A percentile compares a stretch with the other conserved stretches of the same genome.
phyloP scores from a whole-genome alignment of 2,797 vertebrate species.

The Parotocinclus haroldoi region DNA sequence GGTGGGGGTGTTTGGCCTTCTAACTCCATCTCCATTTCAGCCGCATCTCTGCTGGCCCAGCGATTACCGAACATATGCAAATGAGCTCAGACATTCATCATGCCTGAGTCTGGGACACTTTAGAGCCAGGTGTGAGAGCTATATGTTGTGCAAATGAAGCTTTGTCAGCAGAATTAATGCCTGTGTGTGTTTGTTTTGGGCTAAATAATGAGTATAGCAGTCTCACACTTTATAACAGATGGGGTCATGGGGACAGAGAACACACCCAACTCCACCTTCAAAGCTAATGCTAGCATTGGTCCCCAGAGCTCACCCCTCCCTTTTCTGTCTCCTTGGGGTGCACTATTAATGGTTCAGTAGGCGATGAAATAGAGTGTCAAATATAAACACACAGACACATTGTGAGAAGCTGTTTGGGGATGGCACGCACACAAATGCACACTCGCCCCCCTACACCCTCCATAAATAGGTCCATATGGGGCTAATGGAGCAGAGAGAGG shows the following conservation, averaged over 20 bases:
- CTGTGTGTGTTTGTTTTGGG: conserved; percentile 1
- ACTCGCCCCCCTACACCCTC: conserved; percentile 17
- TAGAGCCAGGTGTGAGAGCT: conserved; percentile 38
- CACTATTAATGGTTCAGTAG: not conserved
- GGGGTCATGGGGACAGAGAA: conserved; percentile 2
- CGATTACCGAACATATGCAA: conserved; percentile 35
- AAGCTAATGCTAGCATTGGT: no score
- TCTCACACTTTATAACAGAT: conserved; percentile 6
- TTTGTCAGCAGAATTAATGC: conserved; percentile 35
- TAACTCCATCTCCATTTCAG: conserved; percentile 7
- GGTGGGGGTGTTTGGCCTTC: no score
- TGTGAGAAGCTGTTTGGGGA: not conserved
- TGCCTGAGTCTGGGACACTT: conserved; percentile 5
- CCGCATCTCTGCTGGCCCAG: conserved; percentile 14
- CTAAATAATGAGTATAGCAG: conserved; percentile 27
- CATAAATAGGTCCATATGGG: conserved; percentile 55
- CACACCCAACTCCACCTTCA: no score
- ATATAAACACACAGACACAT: not conserved
- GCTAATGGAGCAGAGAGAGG: conserved; percentile 51
- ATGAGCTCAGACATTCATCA: conserved; percentile 35
- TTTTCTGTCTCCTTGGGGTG: no score
- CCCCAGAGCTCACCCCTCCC: no score
- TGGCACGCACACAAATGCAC: not conserved
- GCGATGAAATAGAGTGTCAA: not conserved
- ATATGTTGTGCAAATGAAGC: conserved; percentile 37